phyloP scores from a whole-genome alignment of 2,797 vertebrate species.

The Bucorvus abyssinicus region DNA sequence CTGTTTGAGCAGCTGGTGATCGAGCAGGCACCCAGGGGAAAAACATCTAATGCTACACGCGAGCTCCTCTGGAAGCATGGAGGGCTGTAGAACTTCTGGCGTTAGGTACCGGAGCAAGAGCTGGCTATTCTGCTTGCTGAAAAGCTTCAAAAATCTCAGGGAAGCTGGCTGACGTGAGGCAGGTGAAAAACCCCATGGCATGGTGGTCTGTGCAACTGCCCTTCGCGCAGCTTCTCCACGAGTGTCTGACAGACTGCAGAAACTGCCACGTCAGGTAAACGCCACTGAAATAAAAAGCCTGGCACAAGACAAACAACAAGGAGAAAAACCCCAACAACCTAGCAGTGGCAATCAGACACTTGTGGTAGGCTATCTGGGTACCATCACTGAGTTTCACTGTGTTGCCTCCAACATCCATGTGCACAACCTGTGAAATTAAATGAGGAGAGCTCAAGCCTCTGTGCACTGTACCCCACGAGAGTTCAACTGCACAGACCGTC shows the following conservation, averaged over 20 bases:
- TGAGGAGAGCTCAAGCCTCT: neutral
- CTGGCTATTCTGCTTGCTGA: too few relatives aligned
- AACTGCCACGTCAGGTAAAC: neutral
- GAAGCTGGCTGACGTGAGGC: neutral
- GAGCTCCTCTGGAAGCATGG: too few relatives aligned
- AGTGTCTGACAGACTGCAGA: neutral
- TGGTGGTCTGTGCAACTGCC: neutral
- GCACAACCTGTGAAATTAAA: slow-evolving; percentile 86
- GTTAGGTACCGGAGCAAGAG: too few relatives aligned
- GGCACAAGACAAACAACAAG: too few relatives aligned
- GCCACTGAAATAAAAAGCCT: neutral
- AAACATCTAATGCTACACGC: too few relatives aligned
- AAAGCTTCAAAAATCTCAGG: neutral
- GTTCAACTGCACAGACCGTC: neutral
- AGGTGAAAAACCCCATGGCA: neutral
- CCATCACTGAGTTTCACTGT: slow-evolving; percentile 86
- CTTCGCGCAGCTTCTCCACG: too few relatives aligned
- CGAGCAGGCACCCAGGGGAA: too few relatives aligned
- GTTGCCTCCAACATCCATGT: slow-evolving; percentile 95
- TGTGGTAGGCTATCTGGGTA: slow-evolving; percentile 92
- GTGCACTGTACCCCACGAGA: fast-evolving
- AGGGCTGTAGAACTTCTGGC: too few relatives aligned
- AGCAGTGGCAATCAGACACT: slow-evolving; percentile 97
- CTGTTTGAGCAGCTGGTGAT: too few relatives aligned
- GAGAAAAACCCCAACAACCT: neutral